Conservation (phyloP, 2,888 invertebrate species). For the Chalcosyrphus nemorum region DNA sequence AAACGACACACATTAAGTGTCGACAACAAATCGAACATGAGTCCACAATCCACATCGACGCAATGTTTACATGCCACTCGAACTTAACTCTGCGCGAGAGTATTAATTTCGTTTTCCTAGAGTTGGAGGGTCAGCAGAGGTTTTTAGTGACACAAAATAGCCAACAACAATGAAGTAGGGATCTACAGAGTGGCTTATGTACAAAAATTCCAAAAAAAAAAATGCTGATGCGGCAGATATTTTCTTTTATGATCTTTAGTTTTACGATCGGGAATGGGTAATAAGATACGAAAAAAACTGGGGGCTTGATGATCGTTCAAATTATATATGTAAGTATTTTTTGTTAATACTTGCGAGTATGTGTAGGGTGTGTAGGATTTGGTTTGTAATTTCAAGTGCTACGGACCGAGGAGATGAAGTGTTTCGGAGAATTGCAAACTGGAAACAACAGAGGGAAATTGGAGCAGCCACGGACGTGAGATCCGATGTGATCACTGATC, state of each 20-base stretch:
- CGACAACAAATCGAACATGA: slow-evolving; percentile 38
- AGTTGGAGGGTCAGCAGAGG: background rate
- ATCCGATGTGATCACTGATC: too few species aligned
- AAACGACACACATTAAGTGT: slow-evolving; percentile 35
- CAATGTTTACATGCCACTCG: slow-evolving; percentile 49
- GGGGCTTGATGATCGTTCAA: background rate
- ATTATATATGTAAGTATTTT: background rate
- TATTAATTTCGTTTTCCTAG: slow-evolving; percentile 18
- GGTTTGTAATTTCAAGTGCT: background rate
- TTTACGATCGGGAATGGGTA: background rate
- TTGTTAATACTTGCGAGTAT: background rate
- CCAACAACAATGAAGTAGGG: background rate
- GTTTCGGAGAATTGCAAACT: background rate
- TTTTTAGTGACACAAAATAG: background rate
- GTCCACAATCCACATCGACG: slow-evolving; percentile 1
- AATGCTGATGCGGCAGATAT: slow-evolving; percentile 23
- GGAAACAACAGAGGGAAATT: background rate
- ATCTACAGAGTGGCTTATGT: background rate
- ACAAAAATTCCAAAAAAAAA: background rate
- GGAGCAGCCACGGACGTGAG: too few species aligned
- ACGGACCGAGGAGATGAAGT: background rate
- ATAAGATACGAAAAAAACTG: background rate
- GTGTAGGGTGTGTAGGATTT: background rate
- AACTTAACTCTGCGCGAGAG: background rate
- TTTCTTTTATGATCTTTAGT: slow-evolving; percentile 18